These are phyloP conservation scores for Sebastes oblongus DNA, from an alignment of 2,797 vertebrate species.

Conservation along the genomic window DNA sequence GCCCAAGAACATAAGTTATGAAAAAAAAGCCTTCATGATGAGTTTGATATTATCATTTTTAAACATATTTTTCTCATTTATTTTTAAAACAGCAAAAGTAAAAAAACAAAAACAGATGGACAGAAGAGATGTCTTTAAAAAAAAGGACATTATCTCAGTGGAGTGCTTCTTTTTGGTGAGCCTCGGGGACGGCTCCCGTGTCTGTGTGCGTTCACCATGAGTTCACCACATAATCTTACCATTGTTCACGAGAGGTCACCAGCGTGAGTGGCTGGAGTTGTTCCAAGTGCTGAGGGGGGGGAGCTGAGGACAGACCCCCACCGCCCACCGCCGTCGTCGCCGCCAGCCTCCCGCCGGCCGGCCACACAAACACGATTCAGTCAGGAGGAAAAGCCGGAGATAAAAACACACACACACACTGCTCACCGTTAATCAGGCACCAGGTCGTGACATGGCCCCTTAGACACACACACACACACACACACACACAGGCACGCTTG, in stretches of 20 bases:
- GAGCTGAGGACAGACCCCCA: conserved; percentile 17
- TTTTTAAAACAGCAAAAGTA: conserved; percentile 71
- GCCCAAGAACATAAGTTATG: conserved; percentile 88
- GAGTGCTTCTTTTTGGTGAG: conserved; percentile 71
- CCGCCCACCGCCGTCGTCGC: conserved; percentile 7
- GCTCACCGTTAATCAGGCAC: conserved; percentile 61
- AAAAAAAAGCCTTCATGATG: conserved; percentile 81
- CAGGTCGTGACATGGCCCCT: conserved; percentile 60
- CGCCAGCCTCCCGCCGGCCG: conserved; percentile 38
- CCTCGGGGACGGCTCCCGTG: conserved; percentile 55
- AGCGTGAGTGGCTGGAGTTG: conserved; percentile 49
- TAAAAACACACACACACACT: conserved; percentile 56
- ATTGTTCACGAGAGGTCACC: conserved; percentile 60
- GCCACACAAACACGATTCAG: conserved; percentile 54
- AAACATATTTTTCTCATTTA: conserved; percentile 63
- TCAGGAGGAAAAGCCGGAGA: conserved; percentile 34
- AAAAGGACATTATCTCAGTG: conserved; percentile 56
- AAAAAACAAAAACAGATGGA: conserved; percentile 56
- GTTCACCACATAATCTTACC: conserved; percentile 58
- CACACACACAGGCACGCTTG: conserved; percentile 27
- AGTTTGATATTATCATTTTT: conserved; percentile 64
- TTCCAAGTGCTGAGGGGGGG: conserved; percentile 53
- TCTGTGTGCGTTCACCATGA: conserved; percentile 25
- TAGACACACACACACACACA: conserved; percentile 27
- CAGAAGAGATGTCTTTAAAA: conserved; percentile 54